Base-by-base conservation (phyloP, 2,113 vertebrate species). In the Siniperca chuatsi region DNA sequence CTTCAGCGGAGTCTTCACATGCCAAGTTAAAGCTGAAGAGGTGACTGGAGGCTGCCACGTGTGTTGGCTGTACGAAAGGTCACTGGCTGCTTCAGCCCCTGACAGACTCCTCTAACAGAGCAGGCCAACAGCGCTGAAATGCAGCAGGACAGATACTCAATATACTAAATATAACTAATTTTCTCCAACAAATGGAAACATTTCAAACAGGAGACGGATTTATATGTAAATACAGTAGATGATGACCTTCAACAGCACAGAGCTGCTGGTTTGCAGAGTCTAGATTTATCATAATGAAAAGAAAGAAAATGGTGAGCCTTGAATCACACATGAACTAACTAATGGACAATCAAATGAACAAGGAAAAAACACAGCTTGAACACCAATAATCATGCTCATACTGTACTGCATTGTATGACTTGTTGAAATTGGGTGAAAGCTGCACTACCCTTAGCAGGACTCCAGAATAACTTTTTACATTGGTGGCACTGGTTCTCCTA, bases 11-110 rank as follows among this genome's bases (percentile, higher is more conserved):
- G 79, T 77, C 85, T 73, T 84, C 64, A 83, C 76, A 86, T 68
- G 81, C 79, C 82, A 78, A 65, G 82, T 72, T 68, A 55, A 68
- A 66, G 85, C 72, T 83, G 88, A 77, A 66, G 75, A 79, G 78
- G 78, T 80, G 74, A 84, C 89, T 61, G 82, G 70, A 81, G 84
- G 85, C 55, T 66, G 84, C 40, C 4, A 37, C 73, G 76, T 61
- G 72, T 71, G 70, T 70, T 78, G 61, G 75, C 78, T 60, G 85
- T 84, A 71, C 83, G 68, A 91, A 91, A 94, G 94, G 93, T 94
- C 89, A 91, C 61, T 60, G 50, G 46, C 68, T 81, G 88, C 74
- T 79, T 48, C 57, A 71, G 7, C 80, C 62, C 18, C 78, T 66
- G 42, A 83, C 84, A 90, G 65, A 65, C 80, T 78, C 68, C 60